Percentiles rank a stretch among this genome's conserved stretches.
These are phyloP conservation scores for Clarias magur DNA, from an alignment of 2,113 vertebrate genomes.

Conservation along the genomic window DNA sequence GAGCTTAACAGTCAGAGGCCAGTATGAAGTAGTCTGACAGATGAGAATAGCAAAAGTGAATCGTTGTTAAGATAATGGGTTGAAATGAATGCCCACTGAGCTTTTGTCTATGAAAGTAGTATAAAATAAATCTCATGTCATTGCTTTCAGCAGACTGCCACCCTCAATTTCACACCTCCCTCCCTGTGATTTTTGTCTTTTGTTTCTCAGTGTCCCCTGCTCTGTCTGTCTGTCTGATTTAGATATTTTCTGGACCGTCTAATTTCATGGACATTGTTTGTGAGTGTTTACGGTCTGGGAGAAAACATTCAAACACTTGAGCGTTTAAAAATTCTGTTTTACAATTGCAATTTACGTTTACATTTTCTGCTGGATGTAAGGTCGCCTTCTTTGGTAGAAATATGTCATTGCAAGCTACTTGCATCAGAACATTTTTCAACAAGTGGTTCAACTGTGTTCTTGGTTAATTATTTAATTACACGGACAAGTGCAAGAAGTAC, in stretches of 20 bases:
- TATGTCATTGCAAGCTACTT: background rate
- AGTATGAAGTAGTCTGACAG: conserved; percentile 8
- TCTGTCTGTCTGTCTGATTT: conserved; percentile 27
- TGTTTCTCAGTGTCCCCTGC: background rate
- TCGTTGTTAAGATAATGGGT: conserved; percentile 16
- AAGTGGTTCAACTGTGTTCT: background rate
- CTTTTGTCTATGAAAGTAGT: conserved; percentile 30
- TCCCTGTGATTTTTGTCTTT: background rate
- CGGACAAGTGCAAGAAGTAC: too few relatives aligned
- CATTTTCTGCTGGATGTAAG: background rate
- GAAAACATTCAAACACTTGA: background rate
- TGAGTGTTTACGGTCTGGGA: background rate
- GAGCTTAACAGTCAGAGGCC: background rate
- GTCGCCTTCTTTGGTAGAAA: background rate
- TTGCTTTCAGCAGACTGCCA: conserved; percentile 34
- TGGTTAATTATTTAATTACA: too few relatives aligned
- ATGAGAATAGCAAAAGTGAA: conserved; percentile 8
- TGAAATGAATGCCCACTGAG: conserved; percentile 29
- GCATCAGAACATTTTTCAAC: background rate
- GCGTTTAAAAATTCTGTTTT: background rate
- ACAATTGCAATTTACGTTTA: background rate
- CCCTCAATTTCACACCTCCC: conserved; percentile 27
- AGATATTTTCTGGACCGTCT: background rate
- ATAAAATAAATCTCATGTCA: conserved; percentile 37
- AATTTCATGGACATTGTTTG: background rate